Evolutionary conservation across 2,113 vertebrate genomes (phyloP), one percentile per base, ranked within the genome.

Genomic region (Notarius quadriscutis): DNA sequence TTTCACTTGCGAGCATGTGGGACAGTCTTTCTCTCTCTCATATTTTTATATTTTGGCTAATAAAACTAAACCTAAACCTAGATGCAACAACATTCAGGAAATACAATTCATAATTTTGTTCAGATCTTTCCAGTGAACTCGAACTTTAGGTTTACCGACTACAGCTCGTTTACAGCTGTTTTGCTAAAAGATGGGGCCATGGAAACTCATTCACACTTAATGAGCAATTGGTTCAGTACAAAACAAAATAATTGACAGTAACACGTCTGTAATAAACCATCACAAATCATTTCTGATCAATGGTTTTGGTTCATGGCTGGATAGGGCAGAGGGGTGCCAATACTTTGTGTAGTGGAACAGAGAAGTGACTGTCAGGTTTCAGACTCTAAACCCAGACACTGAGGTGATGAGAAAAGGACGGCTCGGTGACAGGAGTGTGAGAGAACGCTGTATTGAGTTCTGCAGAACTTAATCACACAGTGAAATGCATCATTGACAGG

Each of bases 361-460:
- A 30, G 14, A 9, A n/a, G 3, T 53, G 57, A 30, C 27, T 1
- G 53, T 69, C 63, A 20, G 18, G n/a, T 1, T 60, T 85, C 30
- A 22, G 30, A 25, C 1, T 2, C 22, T 77, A n/a, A 77, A 18
- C 10, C 9, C 20, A 0, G 50, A 53, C 22, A 77, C 74, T 30
- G 50, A 57, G 53, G 12, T 0, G 8, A 7, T 62, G 27, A 10
- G 9, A 41, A 83, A 87, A 83, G 7, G n/a, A 65, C 15, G 2
- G 50, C 71, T 83, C 48, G 50, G 27, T 77, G 62, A 22, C 55
- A 92, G 58, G 50, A 22, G 17, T n/a, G 81, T 41, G 30, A 18
- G 81, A 69, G 63, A 75, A 55, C 51, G n/a, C 25, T 84, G 87
- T 87, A 84, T 84, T 84, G 60, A 79, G 81, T 79, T 87, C 22